Base-by-base conservation (phyloP, 2,888 invertebrate genomes). In the Cephus sareptanus region DNA sequence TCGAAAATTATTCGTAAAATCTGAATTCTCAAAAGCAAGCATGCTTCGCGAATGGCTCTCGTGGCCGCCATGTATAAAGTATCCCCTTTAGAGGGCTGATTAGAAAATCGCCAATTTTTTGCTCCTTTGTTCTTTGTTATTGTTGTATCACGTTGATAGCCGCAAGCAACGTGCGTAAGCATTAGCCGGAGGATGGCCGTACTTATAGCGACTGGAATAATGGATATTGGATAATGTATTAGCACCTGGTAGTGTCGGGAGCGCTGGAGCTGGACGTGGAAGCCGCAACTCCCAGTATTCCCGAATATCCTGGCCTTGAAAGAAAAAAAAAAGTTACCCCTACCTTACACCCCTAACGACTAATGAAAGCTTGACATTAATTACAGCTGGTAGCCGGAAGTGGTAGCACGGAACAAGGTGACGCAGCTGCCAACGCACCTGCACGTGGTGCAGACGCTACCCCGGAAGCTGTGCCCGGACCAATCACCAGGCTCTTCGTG, bases 401-500 rank as follows among this genome's bases (percentile, higher is more conserved):
- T 86, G 94, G 94, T 75, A 93, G 94, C 81, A 94, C 94, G 4
- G 95, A 95, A 89, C 93, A 94, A 83, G 92, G 93, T 81, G 94
- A 94, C 84, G 94, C 93, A 82, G 92, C 87, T 77, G 93, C 37
- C 93, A 93, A 92, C 31, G 93, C 93, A 15, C 82, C 93, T 69
- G 94, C 93, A 82, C 94, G 94, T 89, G 93, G 93, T 73, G 95
- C 94, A 77, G 92, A 92, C 91, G 95, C 95, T 84, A 94, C 95
- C 86, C 94, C 95, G 75, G 97, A 97, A 92, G 97, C 96, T 78
- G 96, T 97, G 87, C 97, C 97, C 92, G 97, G 97, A 87, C 97
- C 97, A 78, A 95, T 97, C 89, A 97, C 97, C 80, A 94, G 97
- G 91, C 94, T 97, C 79, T 96, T 97, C 92, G 96, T 97, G 88